Conservation (phyloP, 2,113 vertebrate species). For the Microcebus griseorufus region DNA sequence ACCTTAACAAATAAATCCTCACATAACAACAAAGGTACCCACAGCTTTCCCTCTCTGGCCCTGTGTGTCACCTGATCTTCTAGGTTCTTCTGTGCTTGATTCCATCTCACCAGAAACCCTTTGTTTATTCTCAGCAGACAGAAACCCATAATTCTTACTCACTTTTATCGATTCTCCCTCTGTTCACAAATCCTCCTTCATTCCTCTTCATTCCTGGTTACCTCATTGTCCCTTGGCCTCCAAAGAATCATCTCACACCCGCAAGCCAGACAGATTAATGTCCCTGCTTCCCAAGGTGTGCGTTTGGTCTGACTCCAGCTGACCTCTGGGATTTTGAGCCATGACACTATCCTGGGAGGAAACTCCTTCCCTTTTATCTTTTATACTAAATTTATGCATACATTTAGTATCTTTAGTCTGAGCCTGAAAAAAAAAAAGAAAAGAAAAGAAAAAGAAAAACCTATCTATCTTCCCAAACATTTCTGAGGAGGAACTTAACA, state of each 20-base stretch:
- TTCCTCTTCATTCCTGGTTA: conserved; percentile 61
- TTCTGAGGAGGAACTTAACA: conserved; percentile 20
- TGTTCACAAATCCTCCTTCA: conserved; percentile 66
- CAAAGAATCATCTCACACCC: conserved; percentile 73
- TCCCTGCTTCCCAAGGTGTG: conserved; percentile 62
- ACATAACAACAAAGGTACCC: conserved; percentile 27
- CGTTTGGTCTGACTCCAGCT: conserved; percentile 68
- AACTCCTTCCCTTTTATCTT: neutral
- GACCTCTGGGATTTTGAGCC: conserved; percentile 54
- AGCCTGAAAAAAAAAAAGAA: neutral
- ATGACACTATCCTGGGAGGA: neutral
- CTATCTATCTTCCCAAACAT: conserved; percentile 9
- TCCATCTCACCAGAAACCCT: conserved; percentile 59
- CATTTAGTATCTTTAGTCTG: conserved; percentile 14
- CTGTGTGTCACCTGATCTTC: conserved; percentile 50
- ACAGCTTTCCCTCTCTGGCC: conserved; percentile 32
- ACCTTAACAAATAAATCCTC: conserved; percentile 73
- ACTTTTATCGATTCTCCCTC: conserved; percentile 64
- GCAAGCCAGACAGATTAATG: conserved; percentile 72
- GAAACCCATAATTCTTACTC: conserved; percentile 65
- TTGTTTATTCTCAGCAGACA: conserved; percentile 61
- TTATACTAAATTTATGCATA: conserved; percentile 40
- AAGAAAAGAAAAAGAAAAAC: neutral
- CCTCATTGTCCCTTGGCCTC: conserved; percentile 64
- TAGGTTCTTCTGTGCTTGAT: neutral